Conservation (phyloP, 2,888 invertebrate species). For the Drosophila phalerata region DNA sequence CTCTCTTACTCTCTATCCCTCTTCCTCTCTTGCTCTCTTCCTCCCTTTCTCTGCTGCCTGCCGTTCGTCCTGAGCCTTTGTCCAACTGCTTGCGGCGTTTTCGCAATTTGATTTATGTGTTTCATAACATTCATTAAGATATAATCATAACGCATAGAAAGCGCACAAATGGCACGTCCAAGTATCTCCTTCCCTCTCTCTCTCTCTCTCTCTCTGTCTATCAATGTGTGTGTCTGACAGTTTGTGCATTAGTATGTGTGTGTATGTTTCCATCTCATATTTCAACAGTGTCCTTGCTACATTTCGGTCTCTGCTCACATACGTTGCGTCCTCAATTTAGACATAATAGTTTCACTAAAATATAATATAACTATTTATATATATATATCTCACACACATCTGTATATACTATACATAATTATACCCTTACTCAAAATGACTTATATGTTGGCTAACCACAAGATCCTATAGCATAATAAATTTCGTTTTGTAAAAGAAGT, state of each 20-base stretch:
- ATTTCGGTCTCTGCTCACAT: constrained; percentile 29
- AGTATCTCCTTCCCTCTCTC: constrained; percentile 11
- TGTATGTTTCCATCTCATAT: constrained; percentile 35
- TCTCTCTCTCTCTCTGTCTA: background rate
- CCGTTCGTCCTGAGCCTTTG: constrained; percentile 49
- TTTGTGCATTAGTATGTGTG: background rate
- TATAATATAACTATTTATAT: constrained; percentile 12
- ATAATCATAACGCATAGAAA: constrained; percentile 76
- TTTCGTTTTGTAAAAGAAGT: background rate
- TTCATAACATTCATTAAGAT: constrained; percentile 82
- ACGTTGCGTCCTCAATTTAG: constrained; percentile 34
- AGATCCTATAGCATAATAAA: background rate
- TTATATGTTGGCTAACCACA: background rate
- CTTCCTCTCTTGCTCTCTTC: background rate
- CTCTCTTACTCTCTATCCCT: constrained; percentile 5
- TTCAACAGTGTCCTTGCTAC: constrained; percentile 50
- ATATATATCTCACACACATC: constrained; percentile 12
- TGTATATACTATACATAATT: background rate
- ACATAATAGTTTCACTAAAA: constrained; percentile 35
- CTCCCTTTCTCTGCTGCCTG: background rate
- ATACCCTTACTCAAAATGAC: background rate
- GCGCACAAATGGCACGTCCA: constrained; percentile 60
- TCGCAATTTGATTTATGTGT: constrained; percentile 80
- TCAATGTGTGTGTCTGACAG: background rate
- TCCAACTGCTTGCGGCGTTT: constrained; percentile 72